These are phyloP conservation scores for Babylonia areolata DNA, from an alignment of 1,140 invertebrate genomes.

Conservation along the genomic window DNA sequence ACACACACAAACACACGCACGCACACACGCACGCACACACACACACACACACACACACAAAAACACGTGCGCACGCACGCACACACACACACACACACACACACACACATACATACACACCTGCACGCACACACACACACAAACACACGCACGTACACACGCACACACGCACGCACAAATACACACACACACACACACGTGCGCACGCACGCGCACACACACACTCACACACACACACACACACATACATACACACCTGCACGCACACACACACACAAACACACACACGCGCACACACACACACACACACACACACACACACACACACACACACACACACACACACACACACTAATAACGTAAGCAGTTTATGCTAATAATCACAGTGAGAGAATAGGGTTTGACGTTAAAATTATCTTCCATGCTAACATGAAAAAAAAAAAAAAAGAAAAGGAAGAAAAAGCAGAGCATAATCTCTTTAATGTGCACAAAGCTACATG, in stretches of 20 bases:
- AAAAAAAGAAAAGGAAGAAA: too few relatives aligned
- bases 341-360: too few relatives aligned
- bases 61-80: too few relatives aligned
- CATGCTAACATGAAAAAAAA: too few relatives aligned
- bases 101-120: background rate
- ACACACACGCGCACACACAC: too few relatives aligned
- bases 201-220: background rate
- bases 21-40: background rate
- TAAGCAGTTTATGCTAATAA: too few relatives aligned
- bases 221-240: background rate
- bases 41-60: background rate
- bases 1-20: background rate
- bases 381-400: too few relatives aligned
- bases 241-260: too few relatives aligned
- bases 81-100: constrained; percentile 6
- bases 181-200: constrained; percentile 12
- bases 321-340: background rate
- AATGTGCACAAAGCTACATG: too few relatives aligned
- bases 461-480: too few relatives aligned
- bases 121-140: background rate
- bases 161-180: constrained; percentile 1
- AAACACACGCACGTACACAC: background rate
- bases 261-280: too few relatives aligned
- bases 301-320: constrained; percentile 11
- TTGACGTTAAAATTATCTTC: too few relatives aligned